Base-by-base conservation (phyloP, 2,797 vertebrate species). In the Myoxocephalus aenaeus region DNA sequence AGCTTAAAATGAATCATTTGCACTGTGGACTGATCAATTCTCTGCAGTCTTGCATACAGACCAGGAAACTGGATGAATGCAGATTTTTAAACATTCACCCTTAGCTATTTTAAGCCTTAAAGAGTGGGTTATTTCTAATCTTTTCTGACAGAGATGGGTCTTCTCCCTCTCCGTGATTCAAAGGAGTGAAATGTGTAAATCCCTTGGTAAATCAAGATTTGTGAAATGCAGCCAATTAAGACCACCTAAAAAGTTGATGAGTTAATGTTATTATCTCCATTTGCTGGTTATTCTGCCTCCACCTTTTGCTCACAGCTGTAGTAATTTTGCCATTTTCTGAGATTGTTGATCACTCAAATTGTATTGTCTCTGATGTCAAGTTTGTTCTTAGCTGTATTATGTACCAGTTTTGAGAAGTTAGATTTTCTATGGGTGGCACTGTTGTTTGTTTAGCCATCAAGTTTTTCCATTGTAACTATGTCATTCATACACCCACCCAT, bases 1-100 rank as follows among this genome's bases (percentile, higher is more conserved):
- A 53, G 73, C 70, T 70, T 58, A 68, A 50, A 65, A 75, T 56
- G 77, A 80, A 87, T 85, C 48, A 70, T 79, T 85, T 75, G 18
- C 53, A 82, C 51, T 25, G 34, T 61, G 51, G 62, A 64, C 75
- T 75, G 71, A 84, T 87, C 79, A 78, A 75, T 82, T 74, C 64
- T 78, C 74, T 80, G 82, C 75, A 77, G 75, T 53, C 64, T 27
- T 68, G 44, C 46, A 77, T 70, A 51, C 53, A 77, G 44, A 73
- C 27, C 50, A 22, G 34, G 57, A 59, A 44, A 62, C 73, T 69
- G 46, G 51, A 54, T 22, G 40, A 72, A 74, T 58, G 38, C 54
- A 46, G n/a, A 48, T 62, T 46, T 32, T 32, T 32, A 32, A 32
- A 32, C 32, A 32, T 32, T 27, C 25, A 27, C 25, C 25, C 25